phyloP scores from a whole-genome alignment of 2,113 vertebrate species.

The Chionomys nivalis region DNA sequence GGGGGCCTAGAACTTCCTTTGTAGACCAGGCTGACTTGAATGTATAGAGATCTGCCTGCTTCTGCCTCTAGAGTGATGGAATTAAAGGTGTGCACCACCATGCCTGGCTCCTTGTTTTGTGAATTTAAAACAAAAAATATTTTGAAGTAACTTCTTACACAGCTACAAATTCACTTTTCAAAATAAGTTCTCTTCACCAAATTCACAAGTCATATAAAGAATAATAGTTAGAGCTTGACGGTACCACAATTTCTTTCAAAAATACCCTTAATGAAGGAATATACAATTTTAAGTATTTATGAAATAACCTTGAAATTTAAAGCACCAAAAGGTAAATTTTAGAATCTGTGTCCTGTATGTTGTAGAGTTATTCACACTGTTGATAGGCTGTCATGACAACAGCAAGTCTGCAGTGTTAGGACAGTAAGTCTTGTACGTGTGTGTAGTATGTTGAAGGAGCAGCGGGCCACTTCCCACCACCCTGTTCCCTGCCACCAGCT shows the following conservation, averaged over 20 bases:
- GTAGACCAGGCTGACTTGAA: no score
- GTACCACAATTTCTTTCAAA: not conserved
- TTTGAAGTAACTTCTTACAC: not conserved
- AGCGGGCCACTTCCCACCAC: no score
- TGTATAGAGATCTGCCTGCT: no score
- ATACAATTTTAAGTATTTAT: not conserved
- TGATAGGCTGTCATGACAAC: not conserved
- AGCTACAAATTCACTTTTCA: constrained; percentile 1
- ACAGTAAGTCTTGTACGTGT: not conserved
- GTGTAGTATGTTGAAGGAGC: no score
- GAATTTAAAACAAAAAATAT: not conserved
- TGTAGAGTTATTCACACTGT: not conserved
- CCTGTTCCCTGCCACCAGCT: no score
- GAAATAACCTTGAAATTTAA: not conserved
- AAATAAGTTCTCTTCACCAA: no score
- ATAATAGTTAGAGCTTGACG: not conserved
- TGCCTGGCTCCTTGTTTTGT: not conserved
- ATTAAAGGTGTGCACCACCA: not conserved
- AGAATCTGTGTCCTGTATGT: not conserved
- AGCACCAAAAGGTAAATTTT: not conserved
- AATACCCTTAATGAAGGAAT: not conserved
- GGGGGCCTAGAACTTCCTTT: no score
- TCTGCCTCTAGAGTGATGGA: no score
- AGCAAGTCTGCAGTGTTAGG: not conserved
- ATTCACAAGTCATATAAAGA: not conserved